phyloP scores from a whole-genome alignment of 2,888 invertebrate species.

The Cataglyphis albicans region DNA sequence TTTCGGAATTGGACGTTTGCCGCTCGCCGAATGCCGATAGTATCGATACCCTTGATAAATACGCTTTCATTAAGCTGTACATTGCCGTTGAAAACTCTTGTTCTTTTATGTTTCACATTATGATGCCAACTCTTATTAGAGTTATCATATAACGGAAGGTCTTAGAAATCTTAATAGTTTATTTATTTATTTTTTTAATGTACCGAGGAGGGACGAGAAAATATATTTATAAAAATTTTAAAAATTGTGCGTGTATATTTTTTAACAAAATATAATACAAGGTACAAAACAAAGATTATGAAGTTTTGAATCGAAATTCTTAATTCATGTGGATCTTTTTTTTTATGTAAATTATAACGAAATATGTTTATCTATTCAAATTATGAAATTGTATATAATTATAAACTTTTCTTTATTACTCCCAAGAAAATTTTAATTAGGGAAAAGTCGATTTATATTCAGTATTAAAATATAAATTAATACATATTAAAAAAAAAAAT shows the following conservation, averaged over 20 bases:
- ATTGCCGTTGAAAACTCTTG: slow-evolving; percentile 29
- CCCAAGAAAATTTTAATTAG: not conserved
- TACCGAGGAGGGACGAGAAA: not conserved
- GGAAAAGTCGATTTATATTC: not conserved
- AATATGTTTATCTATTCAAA: not conserved
- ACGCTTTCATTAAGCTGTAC: slow-evolving; percentile 27
- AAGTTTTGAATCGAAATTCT: not conserved
- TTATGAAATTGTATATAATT: not conserved
- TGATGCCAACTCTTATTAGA: not conserved
- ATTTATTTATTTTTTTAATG: not conserved
- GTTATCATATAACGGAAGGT: not conserved
- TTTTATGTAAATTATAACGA: not conserved
- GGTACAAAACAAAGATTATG: not conserved
- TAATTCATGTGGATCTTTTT: not conserved
- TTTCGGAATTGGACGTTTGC: slow-evolving; percentile 39
- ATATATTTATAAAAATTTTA: not conserved
- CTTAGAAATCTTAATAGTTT: not conserved
- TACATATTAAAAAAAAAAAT: not conserved
- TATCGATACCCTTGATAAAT: slow-evolving; percentile 51
- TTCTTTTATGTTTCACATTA: not conserved
- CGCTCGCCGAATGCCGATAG: slow-evolving; percentile 38
- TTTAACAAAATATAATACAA: not conserved
- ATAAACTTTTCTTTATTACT: not conserved
- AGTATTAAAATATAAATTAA: slow-evolving; percentile 2
- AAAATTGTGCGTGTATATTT: not conserved